Evolutionary conservation across 2,888 invertebrate genomes (phyloP), one percentile per base, ranked within the genome.

Genomic region (Julus scandinavius): DNA sequence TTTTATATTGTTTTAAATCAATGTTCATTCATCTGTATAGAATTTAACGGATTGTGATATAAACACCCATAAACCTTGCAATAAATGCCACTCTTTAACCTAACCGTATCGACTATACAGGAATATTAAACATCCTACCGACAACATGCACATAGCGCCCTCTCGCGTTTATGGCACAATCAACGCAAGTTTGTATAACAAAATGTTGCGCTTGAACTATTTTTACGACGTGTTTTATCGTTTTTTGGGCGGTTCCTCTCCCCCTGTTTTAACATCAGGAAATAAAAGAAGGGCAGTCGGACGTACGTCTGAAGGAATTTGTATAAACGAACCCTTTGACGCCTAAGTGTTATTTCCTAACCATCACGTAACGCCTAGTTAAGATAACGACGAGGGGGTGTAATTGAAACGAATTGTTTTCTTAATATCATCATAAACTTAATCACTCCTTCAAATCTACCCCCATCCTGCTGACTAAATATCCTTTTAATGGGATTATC

Each of bases 151-250:
- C 17, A 50, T 0, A 72, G 72, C 72, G 72, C 72, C 72, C 29
- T 29, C 72, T 72, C 72, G 20, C 11, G 20, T 20, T 72, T 72
- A 72, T 72, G 20, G 72, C 29, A 7, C 72, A 72, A 29, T 72
- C 20, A 29, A 20, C 72, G 20, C 29, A 29, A 20, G 72, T 72
- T 72, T 72, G 20, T 72, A 20, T 72, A 72, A 72, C 72, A 72
- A 72, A 72, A 20, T 72, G 72, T 72, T 29, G 72, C 72, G 72
- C 72, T 20, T 11, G 72, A 29, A 29, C 20, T 20, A 72, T 72
- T 72, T 72, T 72, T 72, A 72, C 72, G 72, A 72, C 29, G 72
- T 72, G 72, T 72, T 72, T 72, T 72, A 72, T 72, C 72, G 72
- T 72, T 72, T 72, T 72, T 29, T 72, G 72, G 72, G 72, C 72